Percentiles rank a stretch among this genome's conserved stretches.
Evolutionary conservation across 2,797 vertebrate genomes (phyloP).

Genomic region (Momotus momota): DNA sequence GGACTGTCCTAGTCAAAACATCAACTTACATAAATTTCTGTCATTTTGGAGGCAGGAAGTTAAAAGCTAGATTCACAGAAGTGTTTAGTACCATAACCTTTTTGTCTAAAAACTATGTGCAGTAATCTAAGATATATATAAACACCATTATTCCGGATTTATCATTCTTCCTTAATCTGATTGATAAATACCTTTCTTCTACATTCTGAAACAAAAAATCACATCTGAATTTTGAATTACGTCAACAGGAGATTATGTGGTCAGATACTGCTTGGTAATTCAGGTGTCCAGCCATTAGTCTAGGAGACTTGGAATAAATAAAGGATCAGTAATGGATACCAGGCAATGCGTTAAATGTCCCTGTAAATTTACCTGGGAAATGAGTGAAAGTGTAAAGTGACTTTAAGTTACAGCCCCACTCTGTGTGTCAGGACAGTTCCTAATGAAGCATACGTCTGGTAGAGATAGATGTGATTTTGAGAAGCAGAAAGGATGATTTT

Average conservation of each 20-base stretch:
- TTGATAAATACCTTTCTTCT: neutral
- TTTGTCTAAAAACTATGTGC: neutral
- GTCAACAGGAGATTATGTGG: neutral
- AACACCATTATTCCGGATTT: neutral
- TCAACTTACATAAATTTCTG: neutral
- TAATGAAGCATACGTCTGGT: neutral
- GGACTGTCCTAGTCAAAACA: neutral
- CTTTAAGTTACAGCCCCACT: neutral
- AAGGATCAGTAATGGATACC: neutral
- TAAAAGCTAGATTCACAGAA: neutral
- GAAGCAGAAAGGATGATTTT: conserved; percentile 10
- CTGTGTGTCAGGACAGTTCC: neutral
- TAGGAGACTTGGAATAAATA: neutral
- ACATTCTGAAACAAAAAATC: neutral
- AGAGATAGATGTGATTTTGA: neutral
- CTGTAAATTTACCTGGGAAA: neutral
- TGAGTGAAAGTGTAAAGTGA: neutral
- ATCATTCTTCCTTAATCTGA: neutral
- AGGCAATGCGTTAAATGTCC: neutral
- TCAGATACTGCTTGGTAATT: neutral
- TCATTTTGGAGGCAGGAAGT: neutral
- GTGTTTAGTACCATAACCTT: neutral
- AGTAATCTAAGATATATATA: neutral
- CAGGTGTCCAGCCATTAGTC: neutral
- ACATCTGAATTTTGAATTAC: neutral